Percentiles rank a stretch among this genome's conserved stretches.
These are phyloP conservation scores for Halcyon chelicuti DNA, from an alignment of 2,797 vertebrate genomes.

Conservation along the genomic window DNA sequence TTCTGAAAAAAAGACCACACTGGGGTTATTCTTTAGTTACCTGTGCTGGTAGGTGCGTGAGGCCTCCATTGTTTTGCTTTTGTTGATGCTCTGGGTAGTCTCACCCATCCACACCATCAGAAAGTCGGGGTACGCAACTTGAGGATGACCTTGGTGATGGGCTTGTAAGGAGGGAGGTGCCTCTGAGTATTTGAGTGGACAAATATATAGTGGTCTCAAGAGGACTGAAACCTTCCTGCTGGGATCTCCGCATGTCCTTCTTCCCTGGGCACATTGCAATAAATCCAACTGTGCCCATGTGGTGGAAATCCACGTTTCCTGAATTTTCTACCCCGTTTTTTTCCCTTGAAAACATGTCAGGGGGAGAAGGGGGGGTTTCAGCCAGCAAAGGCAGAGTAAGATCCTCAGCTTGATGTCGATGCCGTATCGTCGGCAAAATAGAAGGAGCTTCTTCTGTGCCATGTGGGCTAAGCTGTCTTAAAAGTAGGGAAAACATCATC, in stretches of 20 bases:
- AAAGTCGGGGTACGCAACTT: neutral
- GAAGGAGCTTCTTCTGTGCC: neutral
- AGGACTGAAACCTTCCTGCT: neutral
- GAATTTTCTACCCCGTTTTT: neutral
- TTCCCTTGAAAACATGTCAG: neutral
- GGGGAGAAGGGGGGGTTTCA: neutral
- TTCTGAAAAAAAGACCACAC: neutral
- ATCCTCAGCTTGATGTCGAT: neutral
- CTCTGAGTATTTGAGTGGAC: neutral
- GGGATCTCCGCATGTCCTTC: neutral
- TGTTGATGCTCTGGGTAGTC: neutral
- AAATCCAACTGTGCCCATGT: neutral
- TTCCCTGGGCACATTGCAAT: neutral
- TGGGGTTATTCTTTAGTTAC: neutral
- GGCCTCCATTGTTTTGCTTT: neutral
- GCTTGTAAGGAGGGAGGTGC: neutral
- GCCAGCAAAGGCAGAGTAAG: neutral
- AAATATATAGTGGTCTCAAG: neutral
- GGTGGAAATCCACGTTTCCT: neutral
- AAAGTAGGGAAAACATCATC: neutral
- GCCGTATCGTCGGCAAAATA: neutral
- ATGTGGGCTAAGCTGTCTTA: neutral
- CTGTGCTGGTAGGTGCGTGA: fast-evolving
- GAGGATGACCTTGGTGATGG: neutral
- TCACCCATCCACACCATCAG: neutral